These are phyloP conservation scores for Catocala nupta DNA, from an alignment of 2,888 invertebrate species.

Conservation along the genomic window DNA sequence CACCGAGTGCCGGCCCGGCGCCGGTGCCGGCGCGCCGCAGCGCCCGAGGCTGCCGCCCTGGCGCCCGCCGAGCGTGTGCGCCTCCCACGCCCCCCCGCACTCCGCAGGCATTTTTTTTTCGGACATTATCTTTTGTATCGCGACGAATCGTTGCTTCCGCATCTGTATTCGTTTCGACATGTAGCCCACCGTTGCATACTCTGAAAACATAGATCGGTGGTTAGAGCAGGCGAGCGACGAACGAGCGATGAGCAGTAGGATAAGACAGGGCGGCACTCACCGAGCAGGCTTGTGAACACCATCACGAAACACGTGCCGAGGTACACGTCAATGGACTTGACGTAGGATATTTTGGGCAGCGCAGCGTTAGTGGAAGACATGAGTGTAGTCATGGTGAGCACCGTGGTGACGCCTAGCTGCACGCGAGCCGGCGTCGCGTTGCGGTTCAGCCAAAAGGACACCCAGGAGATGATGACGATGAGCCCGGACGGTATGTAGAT, in stretches of 20 bases:
- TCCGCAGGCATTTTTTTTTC: slow-evolving; percentile 94
- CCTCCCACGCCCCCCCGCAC: slow-evolving; percentile 90
- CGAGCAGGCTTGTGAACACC: slow-evolving; percentile 97
- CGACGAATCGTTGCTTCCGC: slow-evolving; percentile 95
- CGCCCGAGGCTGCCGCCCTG: slow-evolving; percentile 91
- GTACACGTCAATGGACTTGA: slow-evolving; percentile 98
- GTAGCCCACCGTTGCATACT: slow-evolving; percentile 98
- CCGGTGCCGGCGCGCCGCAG: slow-evolving; percentile 61
- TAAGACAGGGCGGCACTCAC: slow-evolving; percentile 77
- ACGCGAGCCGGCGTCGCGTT: slow-evolving; percentile 97
- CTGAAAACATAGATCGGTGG: slow-evolving; percentile 80
- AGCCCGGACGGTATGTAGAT: slow-evolving; percentile 98
- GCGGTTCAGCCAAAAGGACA: slow-evolving; percentile 97
- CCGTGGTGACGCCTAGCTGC: slow-evolving; percentile 96
- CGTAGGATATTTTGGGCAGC: slow-evolving; percentile 98
- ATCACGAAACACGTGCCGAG: slow-evolving; percentile 98
- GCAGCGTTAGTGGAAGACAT: slow-evolving; percentile 98
- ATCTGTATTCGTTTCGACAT: slow-evolving; percentile 98
- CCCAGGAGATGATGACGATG: slow-evolving; percentile 98
- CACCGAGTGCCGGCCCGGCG: slow-evolving; percentile 66
- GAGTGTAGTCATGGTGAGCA: slow-evolving; percentile 98
- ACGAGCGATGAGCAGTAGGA: not conserved
- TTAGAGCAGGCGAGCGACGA: not conserved
- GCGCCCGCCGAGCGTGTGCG: slow-evolving; percentile 81
- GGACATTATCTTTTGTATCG: slow-evolving; percentile 95